A percentile compares a stretch with the other conserved stretches of the same genome.
phyloP scores from a whole-genome alignment of 1,140 invertebrate genomes.

The Charaxes varanes region DNA sequence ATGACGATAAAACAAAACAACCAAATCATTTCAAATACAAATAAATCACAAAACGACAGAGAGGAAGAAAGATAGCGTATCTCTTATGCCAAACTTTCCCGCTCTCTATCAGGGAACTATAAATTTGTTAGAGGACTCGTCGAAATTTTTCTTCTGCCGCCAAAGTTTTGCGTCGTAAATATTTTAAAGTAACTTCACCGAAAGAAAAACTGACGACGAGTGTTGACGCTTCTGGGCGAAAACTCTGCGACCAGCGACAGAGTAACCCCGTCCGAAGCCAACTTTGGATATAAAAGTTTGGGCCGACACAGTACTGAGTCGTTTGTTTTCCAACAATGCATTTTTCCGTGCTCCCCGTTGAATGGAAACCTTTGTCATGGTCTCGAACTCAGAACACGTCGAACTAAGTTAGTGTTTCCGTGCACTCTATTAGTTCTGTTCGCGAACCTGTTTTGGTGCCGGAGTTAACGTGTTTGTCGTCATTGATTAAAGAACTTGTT shows the following conservation, averaged over 20 bases:
- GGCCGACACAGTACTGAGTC: slow-evolving; percentile 18
- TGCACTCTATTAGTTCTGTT: slow-evolving; percentile 17
- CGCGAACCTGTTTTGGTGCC: slow-evolving; percentile 4
- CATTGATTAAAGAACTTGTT: no score
- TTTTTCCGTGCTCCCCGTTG: slow-evolving; percentile 31
- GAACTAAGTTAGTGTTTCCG: slow-evolving; percentile 21
- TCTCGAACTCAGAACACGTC: slow-evolving; percentile 24
- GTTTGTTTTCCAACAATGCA: slow-evolving; percentile 48
- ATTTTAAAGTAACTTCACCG: slow-evolving; percentile 66
- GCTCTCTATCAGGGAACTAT: slow-evolving; percentile 45
- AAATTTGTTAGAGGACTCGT: slow-evolving; percentile 45
- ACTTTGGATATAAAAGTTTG: slow-evolving; percentile 62
- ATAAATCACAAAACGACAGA: slow-evolving; percentile 49
- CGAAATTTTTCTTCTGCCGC: slow-evolving; percentile 48
- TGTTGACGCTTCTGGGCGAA: slow-evolving; percentile 49
- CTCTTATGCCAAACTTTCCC: slow-evolving; percentile 42
- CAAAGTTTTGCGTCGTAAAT: slow-evolving; percentile 59
- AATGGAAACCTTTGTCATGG: slow-evolving; percentile 32
- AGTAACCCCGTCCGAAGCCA: slow-evolving; percentile 51
- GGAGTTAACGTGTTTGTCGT: no score
- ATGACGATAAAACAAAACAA: slow-evolving; percentile 17
- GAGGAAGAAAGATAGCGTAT: slow-evolving; percentile 47
- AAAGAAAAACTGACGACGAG: slow-evolving; percentile 53
- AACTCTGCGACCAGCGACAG: slow-evolving; percentile 53
- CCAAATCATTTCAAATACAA: slow-evolving; percentile 36